Evolutionary conservation across 2,888 invertebrate species (phyloP), one percentile per base, ranked within the genome.

Genomic region (Embidobia sp.): DNA sequence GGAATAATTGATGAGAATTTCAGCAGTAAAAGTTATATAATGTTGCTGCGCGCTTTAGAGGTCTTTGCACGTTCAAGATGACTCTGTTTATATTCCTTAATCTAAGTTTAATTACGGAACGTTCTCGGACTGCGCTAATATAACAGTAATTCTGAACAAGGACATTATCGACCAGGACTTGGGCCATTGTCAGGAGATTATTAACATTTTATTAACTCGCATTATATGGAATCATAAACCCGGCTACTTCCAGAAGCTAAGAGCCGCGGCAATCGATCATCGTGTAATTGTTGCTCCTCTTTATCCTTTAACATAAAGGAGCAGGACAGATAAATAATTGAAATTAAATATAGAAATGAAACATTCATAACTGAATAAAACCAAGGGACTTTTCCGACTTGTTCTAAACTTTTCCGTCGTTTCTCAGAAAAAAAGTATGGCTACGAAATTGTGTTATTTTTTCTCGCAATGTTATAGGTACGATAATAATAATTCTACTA

Each of bases 21-120:
- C 5, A 7, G 26, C 29, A 55, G 44, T 66, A 46, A 46, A 55
- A 57, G 40, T 44, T 11, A 40, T 13, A 31, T 40, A 57, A 37
- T 49, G 35, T 40, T 15, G 3, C 1, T n/a, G 2, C 16, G 11
- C n/a, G 33, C 42, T 49, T 48, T 55, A 33, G 19, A 55, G 48
- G 37, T 55, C 19, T 48, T 35, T 57, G 19, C 42, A 51, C 49
- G 33, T 40, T 19, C 37, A 33, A 51, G 49, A 33, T 59, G 26
- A 37, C 42, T 48, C 48, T 69, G 69, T 69, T 59, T 69, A 49
- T 67, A 51, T 59, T 63, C 72, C 63, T 61, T 72, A 72, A 72
- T 72, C 61, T 61, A 63, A 72, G 46, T 61, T 63, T 63, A 72
- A 72, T 72, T 72, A 72, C 49, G 18, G 27, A 70, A 44, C 59